These are phyloP conservation scores for Phylloscopus whistleri DNA, from an alignment of 2,113 vertebrate genomes.

Conservation along the genomic window DNA sequence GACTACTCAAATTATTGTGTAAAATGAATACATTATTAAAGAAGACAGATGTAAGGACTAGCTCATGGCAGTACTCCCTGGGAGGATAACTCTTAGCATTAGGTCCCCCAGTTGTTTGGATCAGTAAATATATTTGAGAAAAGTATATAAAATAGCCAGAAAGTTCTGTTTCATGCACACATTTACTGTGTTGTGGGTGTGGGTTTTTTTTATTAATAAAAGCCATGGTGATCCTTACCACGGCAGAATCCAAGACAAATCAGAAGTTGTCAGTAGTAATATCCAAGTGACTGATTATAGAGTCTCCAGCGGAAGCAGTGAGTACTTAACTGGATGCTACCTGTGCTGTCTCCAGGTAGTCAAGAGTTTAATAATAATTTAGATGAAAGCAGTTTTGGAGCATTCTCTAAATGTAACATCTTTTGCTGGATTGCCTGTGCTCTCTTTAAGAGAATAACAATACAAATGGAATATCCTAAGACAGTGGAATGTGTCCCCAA, in stretches of 20 bases:
- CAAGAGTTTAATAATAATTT: not conserved
- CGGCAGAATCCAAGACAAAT: not conserved
- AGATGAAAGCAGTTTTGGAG: not conserved
- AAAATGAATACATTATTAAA: not conserved
- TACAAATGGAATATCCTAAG: not conserved
- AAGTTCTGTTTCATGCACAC: not conserved
- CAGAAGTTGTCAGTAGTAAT: not conserved
- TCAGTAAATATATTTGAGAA: not conserved
- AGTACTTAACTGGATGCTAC: not conserved
- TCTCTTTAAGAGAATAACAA: not conserved
- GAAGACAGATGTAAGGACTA: not conserved
- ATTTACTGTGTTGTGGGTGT: not conserved
- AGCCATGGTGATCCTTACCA: not conserved
- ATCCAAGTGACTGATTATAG: not conserved
- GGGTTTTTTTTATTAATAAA: not conserved
- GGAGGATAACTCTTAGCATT: not conserved
- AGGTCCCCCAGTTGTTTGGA: not conserved
- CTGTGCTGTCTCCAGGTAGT: not conserved
- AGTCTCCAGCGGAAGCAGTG: not conserved
- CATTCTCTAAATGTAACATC: not conserved
- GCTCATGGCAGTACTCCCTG: not conserved
- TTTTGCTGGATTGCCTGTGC: not conserved
- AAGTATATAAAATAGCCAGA: not conserved
- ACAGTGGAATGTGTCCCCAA: not conserved
- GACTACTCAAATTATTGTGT: not conserved